phyloP scores from a whole-genome alignment of 2,113 vertebrate species.

The Tichodroma muraria region DNA sequence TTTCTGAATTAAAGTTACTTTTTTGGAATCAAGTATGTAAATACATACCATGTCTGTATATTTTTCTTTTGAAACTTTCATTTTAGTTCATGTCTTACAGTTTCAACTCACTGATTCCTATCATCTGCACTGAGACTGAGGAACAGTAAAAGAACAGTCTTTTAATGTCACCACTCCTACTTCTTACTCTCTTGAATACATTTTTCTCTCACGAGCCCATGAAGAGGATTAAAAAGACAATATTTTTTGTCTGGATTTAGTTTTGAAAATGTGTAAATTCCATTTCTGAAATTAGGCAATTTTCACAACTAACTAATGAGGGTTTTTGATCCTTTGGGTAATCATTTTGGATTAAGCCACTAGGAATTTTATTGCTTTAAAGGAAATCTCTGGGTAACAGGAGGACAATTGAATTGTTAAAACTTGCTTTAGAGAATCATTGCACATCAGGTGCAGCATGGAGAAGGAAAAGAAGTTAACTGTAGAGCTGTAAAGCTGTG shows the following conservation, averaged over 20 bases:
- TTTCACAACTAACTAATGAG: neutral
- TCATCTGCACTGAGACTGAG: neutral
- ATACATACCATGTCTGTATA: conserved; percentile 40
- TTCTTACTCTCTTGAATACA: neutral
- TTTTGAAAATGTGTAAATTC: neutral
- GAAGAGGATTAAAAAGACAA: neutral
- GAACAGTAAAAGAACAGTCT: neutral
- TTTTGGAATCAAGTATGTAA: conserved; percentile 27
- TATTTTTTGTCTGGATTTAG: neutral
- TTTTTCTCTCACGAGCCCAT: neutral
- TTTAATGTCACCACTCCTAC: neutral
- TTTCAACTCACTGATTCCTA: conserved; percentile 3
- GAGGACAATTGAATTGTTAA: neutral
- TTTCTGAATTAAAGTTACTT: conserved; percentile 55
- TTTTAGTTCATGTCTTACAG: conserved; percentile 29
- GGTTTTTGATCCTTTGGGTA: neutral
- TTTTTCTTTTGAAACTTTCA: conserved; percentile 43
- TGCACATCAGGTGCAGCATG: neutral
- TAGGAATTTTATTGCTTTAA: neutral
- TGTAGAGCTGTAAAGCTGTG: neutral
- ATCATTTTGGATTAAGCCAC: neutral
- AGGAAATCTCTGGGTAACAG: neutral
- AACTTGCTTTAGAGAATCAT: neutral
- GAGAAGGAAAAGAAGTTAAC: neutral
- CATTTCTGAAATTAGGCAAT: neutral